These are phyloP conservation scores for Hydropsyche betteni DNA, from an alignment of 2,888 invertebrate species.

Conservation along the genomic window DNA sequence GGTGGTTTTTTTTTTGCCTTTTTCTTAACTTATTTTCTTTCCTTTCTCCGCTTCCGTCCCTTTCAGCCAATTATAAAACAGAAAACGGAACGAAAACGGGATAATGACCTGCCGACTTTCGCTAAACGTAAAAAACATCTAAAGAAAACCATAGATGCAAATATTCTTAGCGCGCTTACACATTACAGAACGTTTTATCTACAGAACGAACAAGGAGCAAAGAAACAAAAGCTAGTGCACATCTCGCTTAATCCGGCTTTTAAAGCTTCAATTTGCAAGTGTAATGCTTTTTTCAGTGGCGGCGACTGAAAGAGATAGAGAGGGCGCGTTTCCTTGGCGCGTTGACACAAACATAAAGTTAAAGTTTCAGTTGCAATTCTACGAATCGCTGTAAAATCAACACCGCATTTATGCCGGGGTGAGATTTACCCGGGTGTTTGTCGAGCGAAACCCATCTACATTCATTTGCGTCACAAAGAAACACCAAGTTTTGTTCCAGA, in stretches of 20 bases:
- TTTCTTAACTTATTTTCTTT: neutral
- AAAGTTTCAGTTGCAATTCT: constrained; percentile 10
- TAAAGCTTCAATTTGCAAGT: constrained; percentile 23
- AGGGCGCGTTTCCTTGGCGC: neutral
- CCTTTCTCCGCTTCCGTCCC: neutral
- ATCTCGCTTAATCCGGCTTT: constrained; percentile 15
- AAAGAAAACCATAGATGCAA: constrained; percentile 10
- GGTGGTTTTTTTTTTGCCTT: constrained; percentile 11
- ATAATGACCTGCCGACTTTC: constrained; percentile 2
- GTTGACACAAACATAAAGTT: neutral
- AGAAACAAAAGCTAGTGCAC: neutral
- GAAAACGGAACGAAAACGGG: constrained; percentile 1
- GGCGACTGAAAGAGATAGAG: neutral
- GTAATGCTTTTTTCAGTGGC: neutral
- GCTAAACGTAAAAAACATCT: neutral
- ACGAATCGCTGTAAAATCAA: neutral
- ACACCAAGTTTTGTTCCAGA: neutral
- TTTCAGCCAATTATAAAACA: constrained; percentile 31
- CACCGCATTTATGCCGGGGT: neutral
- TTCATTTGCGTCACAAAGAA: constrained; percentile 16
- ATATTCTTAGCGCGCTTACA: no score
- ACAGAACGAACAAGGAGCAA: neutral
- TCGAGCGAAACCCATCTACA: constrained; percentile 9
- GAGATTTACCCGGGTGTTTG: constrained; percentile 22
- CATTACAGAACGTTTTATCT: no score